Evolutionary conservation across 2,888 invertebrate species (phyloP).

Genomic region (Papilio demoleus): DNA sequence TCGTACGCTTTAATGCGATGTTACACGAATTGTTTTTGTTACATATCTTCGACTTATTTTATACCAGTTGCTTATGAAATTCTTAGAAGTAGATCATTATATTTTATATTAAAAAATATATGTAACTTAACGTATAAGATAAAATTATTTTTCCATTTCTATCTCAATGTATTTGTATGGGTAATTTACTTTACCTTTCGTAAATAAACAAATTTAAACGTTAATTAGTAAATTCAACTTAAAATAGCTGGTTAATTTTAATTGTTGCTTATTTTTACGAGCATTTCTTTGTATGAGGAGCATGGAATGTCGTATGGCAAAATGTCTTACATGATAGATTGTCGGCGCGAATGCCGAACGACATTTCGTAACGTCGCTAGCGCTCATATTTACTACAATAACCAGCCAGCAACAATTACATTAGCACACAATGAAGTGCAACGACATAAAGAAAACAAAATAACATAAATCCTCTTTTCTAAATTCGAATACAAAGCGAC

Average conservation of each 20-base stretch:
- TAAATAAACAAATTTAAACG: conserved; percentile 11
- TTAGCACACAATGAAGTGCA: conserved; percentile 77
- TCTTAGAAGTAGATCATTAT: conserved; percentile 38
- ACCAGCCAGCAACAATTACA: conserved; percentile 74
- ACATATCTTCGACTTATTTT: too few relatives aligned
- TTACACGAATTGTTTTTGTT: conserved; percentile 47
- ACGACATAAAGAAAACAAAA: conserved; percentile 74
- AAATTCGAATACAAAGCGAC: conserved; percentile 79
- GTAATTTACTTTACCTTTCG: not conserved
- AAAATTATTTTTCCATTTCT: too few relatives aligned
- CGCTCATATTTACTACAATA: conserved; percentile 60
- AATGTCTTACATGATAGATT: conserved; percentile 38
- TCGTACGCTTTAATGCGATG: not conserved
- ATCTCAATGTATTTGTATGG: not conserved
- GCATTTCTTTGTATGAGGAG: conserved; percentile 20
- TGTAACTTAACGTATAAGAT: not conserved
- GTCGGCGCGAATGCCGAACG: conserved; percentile 31
- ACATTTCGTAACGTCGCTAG: conserved; percentile 41
- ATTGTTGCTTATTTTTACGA: conserved; percentile 30
- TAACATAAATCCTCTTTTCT: conserved; percentile 66
- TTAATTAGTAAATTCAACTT: conserved; percentile 9
- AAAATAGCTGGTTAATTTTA: conserved; percentile 8
- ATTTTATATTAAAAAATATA: not conserved
- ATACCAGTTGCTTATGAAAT: conserved; percentile 33
- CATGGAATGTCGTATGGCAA: conserved; percentile 25